Base-by-base conservation (phyloP, 2,113 vertebrate genomes). In the Microcebus jonahi region DNA sequence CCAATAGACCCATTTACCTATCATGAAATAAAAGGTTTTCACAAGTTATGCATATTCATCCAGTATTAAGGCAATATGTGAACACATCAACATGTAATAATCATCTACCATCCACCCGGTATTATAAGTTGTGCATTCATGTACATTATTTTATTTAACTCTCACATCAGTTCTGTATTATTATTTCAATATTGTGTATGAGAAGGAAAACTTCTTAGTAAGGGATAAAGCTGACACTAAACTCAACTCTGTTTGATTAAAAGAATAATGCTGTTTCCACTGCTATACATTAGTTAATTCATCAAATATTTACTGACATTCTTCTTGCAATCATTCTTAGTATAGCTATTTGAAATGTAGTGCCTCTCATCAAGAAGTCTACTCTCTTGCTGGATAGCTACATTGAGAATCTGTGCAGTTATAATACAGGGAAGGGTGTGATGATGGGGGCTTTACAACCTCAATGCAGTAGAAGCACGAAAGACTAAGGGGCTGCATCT, bases 241-340 rank as follows among this genome's bases (percentile, higher is more conserved):
- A 53, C 59, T 59, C 34, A 53, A 45, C 27, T 48, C 15, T 84
- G 12, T 86, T 68, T 93, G 75, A 95, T 90, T 87, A 85, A 98
- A 95, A 93, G 59, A 27, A 91, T 92, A 71, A 68, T 80, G 75
- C 9, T 76, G 15, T 42, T 90, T 89, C 77, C 79, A 73, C 11
- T 36, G 15, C 34, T 73, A 23, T 67, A 53, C 21, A 70, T 91
- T 75, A 76, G 25, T 53, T 84, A 68, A 48, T 81, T 53, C 39
- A 89, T 93, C 25, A 82, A 89, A 59, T 80, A 91, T 91, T 82
- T 91, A 91, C 71, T 94, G 91, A 12, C 63, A 45, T 70, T 87
- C 48, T 65, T 81, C 21, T 87, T 82, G 73, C 8, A 89, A 68
- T 53, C 57, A 77, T 50, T 95, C 75, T 68, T 48, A 39, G 36